Base-by-base conservation (phyloP, 2,888 invertebrate species). In the Erebia ligea region DNA sequence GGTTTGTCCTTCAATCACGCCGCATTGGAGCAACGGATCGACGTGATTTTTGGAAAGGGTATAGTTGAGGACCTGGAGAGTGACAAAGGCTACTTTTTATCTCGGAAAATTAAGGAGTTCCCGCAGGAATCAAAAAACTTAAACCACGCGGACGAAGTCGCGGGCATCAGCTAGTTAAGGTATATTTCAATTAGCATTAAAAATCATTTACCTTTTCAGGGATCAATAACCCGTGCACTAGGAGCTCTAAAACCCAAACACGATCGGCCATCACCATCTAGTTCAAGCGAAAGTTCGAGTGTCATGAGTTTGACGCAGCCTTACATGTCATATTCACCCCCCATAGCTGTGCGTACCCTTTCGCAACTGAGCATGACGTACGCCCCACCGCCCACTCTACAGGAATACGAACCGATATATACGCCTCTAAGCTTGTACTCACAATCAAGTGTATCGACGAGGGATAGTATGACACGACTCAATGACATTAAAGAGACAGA, bases 201-300 rank as follows among this genome's bases (percentile, higher is more conserved):
- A 34, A 40, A n/a, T 17, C 1, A 21, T 15, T 21, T 50, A 58
- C 11, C 25, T 34, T 67, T 76, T n/a, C 91, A 96, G 96, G 96
- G 96, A 74, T 96, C 96, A 63, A 92, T 97, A 85, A 96, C 95
- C 72, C 94, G 96, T 73, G 97, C 96, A 4, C 88, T 97, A 54
- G 96, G 97, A 61, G 96, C 95, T 57, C 94, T 95, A 5, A 94
- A 95, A 78, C 94, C 94, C 70, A 94, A 94, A 76, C 91, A 92
- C 75, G 95, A 96, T 68, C 94, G 95, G 72, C 94, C 95, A 0
- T 95, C 95, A 0, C 95, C 95, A 0, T 95, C 96, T 0, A 95
- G 95, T 59, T 95, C 95, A 0, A 95, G 95, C 68, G 95, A 95
- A 78, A 94, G 94, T 75, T 95, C 95, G 9, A 94, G 94, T 73